Conservation (phyloP, 2,797 vertebrate genomes). For the Decapterus maruadsi region DNA sequence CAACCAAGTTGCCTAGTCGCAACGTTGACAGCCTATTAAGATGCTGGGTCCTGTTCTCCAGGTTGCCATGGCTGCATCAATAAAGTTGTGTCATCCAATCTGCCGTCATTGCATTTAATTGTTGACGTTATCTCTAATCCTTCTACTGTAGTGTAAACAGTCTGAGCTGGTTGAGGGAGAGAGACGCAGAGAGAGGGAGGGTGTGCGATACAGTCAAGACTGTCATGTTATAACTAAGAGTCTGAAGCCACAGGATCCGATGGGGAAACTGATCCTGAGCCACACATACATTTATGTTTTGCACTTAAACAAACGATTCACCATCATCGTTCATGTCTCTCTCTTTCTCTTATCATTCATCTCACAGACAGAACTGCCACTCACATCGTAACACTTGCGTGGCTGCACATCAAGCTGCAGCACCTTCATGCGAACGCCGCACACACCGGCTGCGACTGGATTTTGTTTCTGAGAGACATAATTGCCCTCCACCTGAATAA, state of each 20-base stretch:
- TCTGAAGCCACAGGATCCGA: too few species aligned
- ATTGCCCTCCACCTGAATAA: slow-evolving; percentile 52
- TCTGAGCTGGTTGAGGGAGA: background rate
- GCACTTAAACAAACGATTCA: background rate
- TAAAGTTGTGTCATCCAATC: slow-evolving; percentile 62
- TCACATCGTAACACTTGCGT: slow-evolving; percentile 28
- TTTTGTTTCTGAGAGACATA: slow-evolving; percentile 54
- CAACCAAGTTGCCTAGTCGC: slow-evolving; percentile 50
- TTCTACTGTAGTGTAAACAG: slow-evolving; percentile 2
- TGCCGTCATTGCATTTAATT: slow-evolving; percentile 46
- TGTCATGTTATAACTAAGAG: too few species aligned
- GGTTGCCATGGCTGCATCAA: slow-evolving; percentile 72
- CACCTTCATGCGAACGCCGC: slow-evolving; percentile 5
- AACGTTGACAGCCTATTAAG: slow-evolving; percentile 52
- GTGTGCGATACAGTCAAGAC: too few species aligned
- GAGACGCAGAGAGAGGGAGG: background rate
- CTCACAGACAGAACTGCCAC: slow-evolving; percentile 35
- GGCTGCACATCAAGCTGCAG: slow-evolving; percentile 27
- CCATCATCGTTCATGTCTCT: slow-evolving; percentile 1
- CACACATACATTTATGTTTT: background rate
- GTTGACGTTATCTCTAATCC: slow-evolving; percentile 20
- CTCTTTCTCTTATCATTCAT: slow-evolving; percentile 13
- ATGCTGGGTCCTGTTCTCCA: slow-evolving; percentile 40
- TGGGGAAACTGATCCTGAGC: background rate
- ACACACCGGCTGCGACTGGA: slow-evolving; percentile 16